phyloP scores from a whole-genome alignment of 2,888 invertebrate genomes.

The Nezara viridula region DNA sequence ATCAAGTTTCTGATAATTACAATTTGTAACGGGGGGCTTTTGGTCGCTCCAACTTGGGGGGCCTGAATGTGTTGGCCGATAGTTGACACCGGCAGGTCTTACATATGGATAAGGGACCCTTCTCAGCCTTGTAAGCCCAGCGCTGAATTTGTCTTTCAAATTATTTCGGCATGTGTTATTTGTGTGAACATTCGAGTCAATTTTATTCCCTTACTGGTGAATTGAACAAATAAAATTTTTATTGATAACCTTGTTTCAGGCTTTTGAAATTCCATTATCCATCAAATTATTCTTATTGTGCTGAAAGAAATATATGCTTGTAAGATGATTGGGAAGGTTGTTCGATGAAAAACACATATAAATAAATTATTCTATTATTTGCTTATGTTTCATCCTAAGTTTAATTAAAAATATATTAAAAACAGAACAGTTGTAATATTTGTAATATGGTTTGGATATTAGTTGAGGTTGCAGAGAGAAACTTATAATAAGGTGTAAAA shows the following conservation, averaged over 20 bases:
- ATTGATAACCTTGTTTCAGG: not conserved
- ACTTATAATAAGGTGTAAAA: no score
- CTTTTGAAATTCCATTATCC: not conserved
- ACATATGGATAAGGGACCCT: constrained; percentile 45
- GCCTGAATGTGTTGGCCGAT: constrained; percentile 44
- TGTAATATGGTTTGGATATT: no score
- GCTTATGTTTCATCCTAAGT: no score
- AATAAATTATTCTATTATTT: no score
- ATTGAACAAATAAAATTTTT: not conserved
- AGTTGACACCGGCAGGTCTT: constrained; percentile 46
- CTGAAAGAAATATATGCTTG: no score
- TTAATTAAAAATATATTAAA: no score
- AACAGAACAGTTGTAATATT: no score
- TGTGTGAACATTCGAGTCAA: constrained; percentile 20
- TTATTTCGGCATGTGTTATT: constrained; percentile 47
- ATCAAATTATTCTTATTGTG: not conserved
- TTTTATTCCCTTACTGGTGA: not conserved
- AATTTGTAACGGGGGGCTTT: constrained; percentile 13
- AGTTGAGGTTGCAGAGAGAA: no score
- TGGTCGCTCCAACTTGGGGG: not conserved
- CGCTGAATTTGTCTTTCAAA: constrained; percentile 45
- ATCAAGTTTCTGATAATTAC: constrained; percentile 49
- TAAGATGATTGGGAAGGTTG: no score
- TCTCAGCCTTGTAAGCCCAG: constrained; percentile 16
- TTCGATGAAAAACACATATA: no score